phyloP scores from a whole-genome alignment of 2,888 invertebrate genomes.

The Agrochola circellaris region DNA sequence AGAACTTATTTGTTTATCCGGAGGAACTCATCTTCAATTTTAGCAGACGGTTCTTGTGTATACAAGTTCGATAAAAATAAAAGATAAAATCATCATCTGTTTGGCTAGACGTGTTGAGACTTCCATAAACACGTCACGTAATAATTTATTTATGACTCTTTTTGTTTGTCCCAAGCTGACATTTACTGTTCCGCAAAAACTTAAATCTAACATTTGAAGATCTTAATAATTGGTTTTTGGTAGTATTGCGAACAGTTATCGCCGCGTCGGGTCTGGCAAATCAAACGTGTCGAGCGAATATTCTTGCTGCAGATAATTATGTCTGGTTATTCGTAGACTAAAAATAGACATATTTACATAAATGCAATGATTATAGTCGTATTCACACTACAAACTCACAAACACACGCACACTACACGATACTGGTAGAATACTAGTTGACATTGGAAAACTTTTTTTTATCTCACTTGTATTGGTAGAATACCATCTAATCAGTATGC shows the following conservation, averaged over 20 bases:
- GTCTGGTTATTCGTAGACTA: constrained; percentile 12
- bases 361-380: constrained; percentile 8
- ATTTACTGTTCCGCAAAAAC: constrained; percentile 34
- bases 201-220: constrained; percentile 25
- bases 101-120: constrained; percentile 29
- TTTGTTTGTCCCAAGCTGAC: constrained; percentile 15
- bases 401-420: not conserved
- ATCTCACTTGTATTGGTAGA: not conserved
- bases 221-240: constrained; percentile 11
- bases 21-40: no score
- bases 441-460: not conserved
- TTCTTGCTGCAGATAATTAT: constrained; percentile 25
- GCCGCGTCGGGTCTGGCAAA: constrained; percentile 15
- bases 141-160: constrained; percentile 11
- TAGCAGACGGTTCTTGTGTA: no score
- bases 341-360: constrained; percentile 17
- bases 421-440: no score
- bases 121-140: constrained; percentile 9
- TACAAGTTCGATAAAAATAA: no score
- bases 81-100: not conserved
- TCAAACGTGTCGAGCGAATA: constrained; percentile 26
- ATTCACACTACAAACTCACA: not conserved
- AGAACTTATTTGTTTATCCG: no score
- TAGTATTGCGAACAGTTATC: constrained; percentile 6
- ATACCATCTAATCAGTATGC: not conserved